A percentile compares a stretch with the other conserved stretches of the same genome.
phyloP scores from a whole-genome alignment of 2,888 invertebrate species.

The Caenorhabditis sp. region DNA sequence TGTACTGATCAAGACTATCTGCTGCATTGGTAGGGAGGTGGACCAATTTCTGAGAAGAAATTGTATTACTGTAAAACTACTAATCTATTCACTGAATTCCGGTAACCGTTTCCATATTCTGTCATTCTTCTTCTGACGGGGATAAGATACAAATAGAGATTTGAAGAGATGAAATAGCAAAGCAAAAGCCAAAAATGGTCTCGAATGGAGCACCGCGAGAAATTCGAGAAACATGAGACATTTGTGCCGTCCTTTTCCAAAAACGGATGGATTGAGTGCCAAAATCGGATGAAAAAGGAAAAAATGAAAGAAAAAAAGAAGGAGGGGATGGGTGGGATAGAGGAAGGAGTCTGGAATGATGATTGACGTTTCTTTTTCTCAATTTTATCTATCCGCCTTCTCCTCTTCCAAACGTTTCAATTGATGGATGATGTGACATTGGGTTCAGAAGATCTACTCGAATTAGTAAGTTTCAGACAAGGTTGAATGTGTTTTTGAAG shows the following conservation, averaged over 20 bases:
- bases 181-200: constrained; percentile 27
- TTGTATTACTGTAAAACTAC: too few species aligned
- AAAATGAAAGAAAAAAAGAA: constrained; percentile 16
- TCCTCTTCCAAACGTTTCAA: constrained; percentile 35
- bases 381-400: constrained; percentile 18
- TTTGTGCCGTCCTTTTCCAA: constrained; percentile 44
- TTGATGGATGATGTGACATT: constrained; percentile 58
- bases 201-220: constrained; percentile 26
- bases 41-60: too few species aligned
- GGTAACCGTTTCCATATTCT: too few species aligned
- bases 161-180: constrained; percentile 24
- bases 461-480: constrained; percentile 2
- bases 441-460: constrained; percentile 31
- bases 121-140: too few species aligned
- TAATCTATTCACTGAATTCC: too few species aligned
- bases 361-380: constrained; percentile 58
- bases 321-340: constrained; percentile 24
- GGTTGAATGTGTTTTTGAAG: background rate
- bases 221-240: constrained; percentile 69
- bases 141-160: constrained; percentile 26
- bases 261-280: constrained; percentile 63
- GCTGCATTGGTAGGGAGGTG: too few species aligned
- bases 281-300: constrained; percentile 56
- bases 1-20: too few species aligned
- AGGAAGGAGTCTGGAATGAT: constrained; percentile 49